Evolutionary conservation across 2,113 vertebrate species (phyloP), one percentile per base, ranked within the genome.

Genomic region (Malurus melanocephalus): DNA sequence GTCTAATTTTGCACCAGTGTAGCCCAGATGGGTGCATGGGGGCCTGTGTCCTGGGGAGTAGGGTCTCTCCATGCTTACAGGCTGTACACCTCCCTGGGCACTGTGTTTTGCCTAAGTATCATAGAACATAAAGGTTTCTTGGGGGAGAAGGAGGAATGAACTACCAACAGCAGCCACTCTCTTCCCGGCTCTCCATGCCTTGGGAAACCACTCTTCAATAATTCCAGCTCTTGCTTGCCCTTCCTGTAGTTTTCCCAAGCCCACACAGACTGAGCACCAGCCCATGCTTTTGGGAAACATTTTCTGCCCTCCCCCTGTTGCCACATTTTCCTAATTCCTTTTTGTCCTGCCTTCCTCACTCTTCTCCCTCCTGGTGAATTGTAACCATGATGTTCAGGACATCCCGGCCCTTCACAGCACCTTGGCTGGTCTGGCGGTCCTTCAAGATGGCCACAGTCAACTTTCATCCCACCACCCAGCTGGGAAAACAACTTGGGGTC

Each of bases 401-500:
- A 57, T 6, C 7, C 18, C 11, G 8, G 4, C 7, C 30, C 16
- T 66, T 49, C 35, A 5, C 18, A 32, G 40, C 30, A 11, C 45
- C 17, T 40, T 7, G 7, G 38, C 17, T 13, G n/a, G 2, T 32
- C 27, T 48, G 13, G 3, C 4, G 9, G 27, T 68, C 38, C 45
- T 43, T 46, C 51, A 46, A 48, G 1, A 21, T 11, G 55, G 42
- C 24, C 43, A 15, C 59, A 27, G 30, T 2, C 61, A 46, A 3
- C 1, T 55, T 43, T 40, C 45, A 51, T 11, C 13, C 19, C 30
- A 21, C 21, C 49, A 5, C 24, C 9, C 48, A 26, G 28, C 16
- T 0, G 6, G 4, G 38, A 26, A n/a, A 77, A 33, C 26, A 53
- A 0, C 4, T 0, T 2, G 5, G 17, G 35, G 10, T 67, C 20